A percentile compares a stretch with the other conserved stretches of the same genome.
These are phyloP conservation scores for Alligator mississippiensis DNA, from an alignment of 2,113 vertebrate genomes.

Conservation along the genomic window DNA sequence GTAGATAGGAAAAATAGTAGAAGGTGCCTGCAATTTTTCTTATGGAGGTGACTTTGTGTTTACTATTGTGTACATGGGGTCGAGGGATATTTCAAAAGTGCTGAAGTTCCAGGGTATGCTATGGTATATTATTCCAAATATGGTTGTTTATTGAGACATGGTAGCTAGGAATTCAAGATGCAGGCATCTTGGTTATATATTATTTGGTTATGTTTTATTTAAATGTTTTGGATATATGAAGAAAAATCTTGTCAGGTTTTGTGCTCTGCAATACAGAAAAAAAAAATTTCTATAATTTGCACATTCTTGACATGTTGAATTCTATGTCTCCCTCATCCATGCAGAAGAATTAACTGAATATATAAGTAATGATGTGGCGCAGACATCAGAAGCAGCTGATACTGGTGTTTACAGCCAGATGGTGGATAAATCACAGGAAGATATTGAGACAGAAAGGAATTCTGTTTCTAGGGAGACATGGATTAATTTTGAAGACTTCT, in stretches of 20 bases:
- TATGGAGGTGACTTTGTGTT: background rate
- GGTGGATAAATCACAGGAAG: conserved; percentile 64
- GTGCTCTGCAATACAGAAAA: background rate
- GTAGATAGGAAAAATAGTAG: background rate
- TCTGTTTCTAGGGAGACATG: conserved; percentile 82
- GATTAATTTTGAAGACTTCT: conserved; percentile 90
- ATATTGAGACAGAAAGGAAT: conserved; percentile 30
- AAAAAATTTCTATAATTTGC: background rate
- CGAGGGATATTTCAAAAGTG: too few relatives aligned
- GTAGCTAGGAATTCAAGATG: background rate
- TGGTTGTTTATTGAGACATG: background rate
- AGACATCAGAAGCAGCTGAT: conserved; percentile 19
- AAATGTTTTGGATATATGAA: background rate
- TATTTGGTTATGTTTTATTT: background rate
- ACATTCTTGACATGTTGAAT: background rate
- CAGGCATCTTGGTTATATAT: background rate
- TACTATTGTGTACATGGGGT: background rate
- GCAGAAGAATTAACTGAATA: conserved; percentile 54
- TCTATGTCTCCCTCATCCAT: background rate
- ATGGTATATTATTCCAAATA: background rate
- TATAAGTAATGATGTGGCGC: conserved; percentile 3
- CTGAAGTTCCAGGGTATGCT: background rate
- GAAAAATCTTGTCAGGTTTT: background rate
- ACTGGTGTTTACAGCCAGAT: background rate
- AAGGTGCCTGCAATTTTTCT: background rate